These are phyloP conservation scores for Atlantisia rogersi DNA, from an alignment of 2,113 vertebrate genomes.

Conservation along the genomic window DNA sequence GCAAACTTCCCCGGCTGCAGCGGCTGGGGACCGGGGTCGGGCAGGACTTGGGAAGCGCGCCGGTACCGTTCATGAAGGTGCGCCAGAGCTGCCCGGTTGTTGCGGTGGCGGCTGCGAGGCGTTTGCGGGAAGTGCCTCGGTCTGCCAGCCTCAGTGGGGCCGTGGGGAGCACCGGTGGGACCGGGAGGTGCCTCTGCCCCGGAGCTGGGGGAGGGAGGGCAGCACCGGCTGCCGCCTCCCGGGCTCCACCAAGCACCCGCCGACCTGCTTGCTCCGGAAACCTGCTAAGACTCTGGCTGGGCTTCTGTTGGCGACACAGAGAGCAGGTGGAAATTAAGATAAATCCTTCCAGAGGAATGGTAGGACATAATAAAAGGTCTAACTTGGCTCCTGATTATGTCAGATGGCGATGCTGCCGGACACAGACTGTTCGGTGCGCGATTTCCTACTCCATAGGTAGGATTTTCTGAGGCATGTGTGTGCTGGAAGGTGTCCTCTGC, in stretches of 20 bases:
- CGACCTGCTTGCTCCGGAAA: neutral
- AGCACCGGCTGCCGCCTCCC: neutral
- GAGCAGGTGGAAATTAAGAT: neutral
- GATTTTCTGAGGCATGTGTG: rapidly evolving
- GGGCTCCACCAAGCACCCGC: rapidly evolving
- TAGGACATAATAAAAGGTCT: rapidly evolving
- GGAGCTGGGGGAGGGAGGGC: neutral
- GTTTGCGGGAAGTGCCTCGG: neutral
- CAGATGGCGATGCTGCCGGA: neutral
- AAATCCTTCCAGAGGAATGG: neutral
- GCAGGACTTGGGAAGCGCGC: neutral
- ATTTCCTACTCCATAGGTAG: neutral
- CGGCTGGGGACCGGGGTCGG: neutral
- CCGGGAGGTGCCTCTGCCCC: neutral
- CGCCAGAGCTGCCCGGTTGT: neutral
- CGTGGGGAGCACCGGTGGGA: neutral
- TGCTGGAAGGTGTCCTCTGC: neutral
- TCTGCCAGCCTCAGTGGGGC: neutral
- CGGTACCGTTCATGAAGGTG: neutral
- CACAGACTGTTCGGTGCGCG: neutral
- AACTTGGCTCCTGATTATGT: rapidly evolving
- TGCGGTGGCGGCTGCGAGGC: neutral
- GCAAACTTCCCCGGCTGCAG: neutral
- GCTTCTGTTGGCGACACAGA: neutral
- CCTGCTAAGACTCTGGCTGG: neutral